Evolutionary conservation across 2,113 vertebrate genomes (phyloP).

Genomic region (Cebus imitator): DNA sequence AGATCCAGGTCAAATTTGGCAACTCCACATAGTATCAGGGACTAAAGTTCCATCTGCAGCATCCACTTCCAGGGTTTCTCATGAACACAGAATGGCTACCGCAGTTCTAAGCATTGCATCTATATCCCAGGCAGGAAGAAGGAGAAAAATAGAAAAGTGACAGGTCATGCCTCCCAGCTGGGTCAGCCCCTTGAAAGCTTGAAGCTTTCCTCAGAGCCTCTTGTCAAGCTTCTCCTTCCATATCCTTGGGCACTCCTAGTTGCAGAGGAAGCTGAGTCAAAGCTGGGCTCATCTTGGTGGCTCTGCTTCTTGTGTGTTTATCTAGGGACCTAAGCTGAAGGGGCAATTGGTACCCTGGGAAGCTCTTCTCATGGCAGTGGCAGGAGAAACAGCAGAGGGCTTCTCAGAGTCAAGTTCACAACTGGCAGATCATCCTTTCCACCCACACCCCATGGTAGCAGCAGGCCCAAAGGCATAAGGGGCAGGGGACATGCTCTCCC

Average conservation of each 20-base stretch:
- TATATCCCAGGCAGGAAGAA: not conserved
- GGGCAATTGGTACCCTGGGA: not conserved
- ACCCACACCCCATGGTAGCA: not conserved
- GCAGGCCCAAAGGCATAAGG: not conserved
- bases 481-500: no score
- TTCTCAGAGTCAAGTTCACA: not conserved
- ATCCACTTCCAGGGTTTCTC: not conserved
- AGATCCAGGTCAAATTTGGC: not conserved
- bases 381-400: not conserved
- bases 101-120: not conserved
- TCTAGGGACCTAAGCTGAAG: not conserved
- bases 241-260: not conserved
- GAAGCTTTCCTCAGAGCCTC: not conserved
- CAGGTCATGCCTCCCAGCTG: not conserved
- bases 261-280: not conserved
- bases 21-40: not conserved
- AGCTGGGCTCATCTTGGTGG: not conserved
- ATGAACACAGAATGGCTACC: not conserved
- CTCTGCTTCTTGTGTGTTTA: not conserved
- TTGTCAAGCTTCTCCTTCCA: not conserved
- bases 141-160: not conserved
- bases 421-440: not conserved
- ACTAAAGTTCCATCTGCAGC: not conserved
- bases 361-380: not conserved
- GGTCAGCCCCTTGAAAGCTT: not conserved